phyloP scores from a whole-genome alignment of 2,888 invertebrate species.

The Epistrophe eligans region DNA sequence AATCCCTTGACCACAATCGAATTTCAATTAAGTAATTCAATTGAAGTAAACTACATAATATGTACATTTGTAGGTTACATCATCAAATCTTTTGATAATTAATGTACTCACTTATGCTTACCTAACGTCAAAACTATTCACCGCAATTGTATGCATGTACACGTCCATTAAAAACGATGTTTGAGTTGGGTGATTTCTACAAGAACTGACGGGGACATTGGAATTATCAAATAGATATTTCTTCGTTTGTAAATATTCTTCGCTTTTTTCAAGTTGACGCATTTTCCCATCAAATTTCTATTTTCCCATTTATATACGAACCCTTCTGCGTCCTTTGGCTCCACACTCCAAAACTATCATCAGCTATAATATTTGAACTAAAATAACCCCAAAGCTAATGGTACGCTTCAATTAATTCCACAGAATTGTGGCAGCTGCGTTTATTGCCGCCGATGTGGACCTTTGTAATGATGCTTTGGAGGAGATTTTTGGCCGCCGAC shows the following conservation, averaged over 20 bases:
- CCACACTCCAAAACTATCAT: constrained; percentile 8
- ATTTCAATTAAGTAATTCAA: background rate
- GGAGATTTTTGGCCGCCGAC: constrained; percentile 88
- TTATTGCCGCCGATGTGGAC: constrained; percentile 87
- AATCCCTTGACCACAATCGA: background rate
- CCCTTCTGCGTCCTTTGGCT: background rate
- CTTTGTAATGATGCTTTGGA: constrained; percentile 89
- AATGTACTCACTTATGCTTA: constrained; percentile 9
- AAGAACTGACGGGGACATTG: background rate
- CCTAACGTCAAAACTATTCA: constrained; percentile 46
- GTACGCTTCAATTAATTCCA: constrained; percentile 49
- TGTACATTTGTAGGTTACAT: background rate
- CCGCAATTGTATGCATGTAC: background rate
- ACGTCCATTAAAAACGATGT: constrained; percentile 37
- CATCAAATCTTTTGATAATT: background rate
- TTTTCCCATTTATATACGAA: background rate
- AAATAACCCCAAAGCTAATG: constrained; percentile 54
- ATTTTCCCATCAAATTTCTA: constrained; percentile 11
- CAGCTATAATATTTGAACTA: constrained; percentile 54
- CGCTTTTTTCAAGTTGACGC: constrained; percentile 10
- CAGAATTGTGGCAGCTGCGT: constrained; percentile 87
- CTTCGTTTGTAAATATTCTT: constrained; percentile 34
- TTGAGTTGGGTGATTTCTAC: constrained; percentile 34
- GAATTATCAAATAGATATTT: constrained; percentile 43
- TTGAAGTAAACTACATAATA: background rate